Percentiles rank a stretch among this genome's conserved stretches.
Evolutionary conservation across 2,113 vertebrate genomes (phyloP).

Genomic region (Ginglymostoma cirratum): DNA sequence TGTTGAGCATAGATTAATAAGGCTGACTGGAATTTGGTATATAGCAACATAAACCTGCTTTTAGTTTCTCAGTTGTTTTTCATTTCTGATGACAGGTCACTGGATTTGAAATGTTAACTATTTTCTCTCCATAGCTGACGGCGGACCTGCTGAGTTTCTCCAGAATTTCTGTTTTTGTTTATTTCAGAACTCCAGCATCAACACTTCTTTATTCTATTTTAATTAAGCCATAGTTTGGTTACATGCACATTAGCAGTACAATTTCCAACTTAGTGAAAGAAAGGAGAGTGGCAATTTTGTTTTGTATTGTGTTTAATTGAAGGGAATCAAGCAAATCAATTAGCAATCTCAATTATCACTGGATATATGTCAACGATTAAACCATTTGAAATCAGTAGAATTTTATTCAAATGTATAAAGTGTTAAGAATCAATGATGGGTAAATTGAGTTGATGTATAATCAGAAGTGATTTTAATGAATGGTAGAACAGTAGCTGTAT

Average conservation of each 20-base stretch:
- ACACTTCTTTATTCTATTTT: not conserved
- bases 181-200: not conserved
- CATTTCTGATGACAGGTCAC: not conserved
- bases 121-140: not conserved
- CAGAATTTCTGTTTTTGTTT: too few relatives aligned
- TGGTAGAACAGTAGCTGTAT: not conserved
- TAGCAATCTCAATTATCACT: not conserved
- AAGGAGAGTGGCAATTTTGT: not conserved
- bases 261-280: not conserved
- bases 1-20: not conserved
- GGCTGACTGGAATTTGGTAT: too few relatives aligned
- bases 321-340: not conserved
- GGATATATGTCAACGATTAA: not conserved
- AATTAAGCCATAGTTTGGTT: not conserved
- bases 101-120: not conserved
- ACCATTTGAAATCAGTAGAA: not conserved
- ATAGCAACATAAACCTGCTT: too few relatives aligned
- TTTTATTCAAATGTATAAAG: not conserved
- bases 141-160: not conserved
- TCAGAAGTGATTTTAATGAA: not conserved
- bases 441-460: not conserved
- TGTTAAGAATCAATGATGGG: not conserved
- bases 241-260: not conserved
- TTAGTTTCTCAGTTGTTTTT: too few relatives aligned
- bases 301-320: not conserved